phyloP scores from a whole-genome alignment of 2,113 vertebrate genomes.

The Macquaria australasica region DNA sequence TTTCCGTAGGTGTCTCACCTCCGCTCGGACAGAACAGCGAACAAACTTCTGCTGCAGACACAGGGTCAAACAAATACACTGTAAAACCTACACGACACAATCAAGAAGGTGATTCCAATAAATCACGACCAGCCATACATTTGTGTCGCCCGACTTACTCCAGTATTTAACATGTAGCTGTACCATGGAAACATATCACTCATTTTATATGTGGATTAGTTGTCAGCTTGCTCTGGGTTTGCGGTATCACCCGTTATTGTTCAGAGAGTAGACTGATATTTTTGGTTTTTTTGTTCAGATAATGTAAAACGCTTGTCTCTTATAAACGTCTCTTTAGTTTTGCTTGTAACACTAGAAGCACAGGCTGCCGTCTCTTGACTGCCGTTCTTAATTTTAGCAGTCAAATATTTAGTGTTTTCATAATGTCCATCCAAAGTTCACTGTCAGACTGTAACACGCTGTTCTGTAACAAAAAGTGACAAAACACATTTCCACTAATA shows the following conservation, averaged over 20 bases:
- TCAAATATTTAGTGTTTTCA: neutral
- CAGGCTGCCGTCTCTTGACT: neutral
- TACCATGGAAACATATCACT: neutral
- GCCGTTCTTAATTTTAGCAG: neutral
- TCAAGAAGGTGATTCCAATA: neutral
- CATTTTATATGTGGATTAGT: neutral
- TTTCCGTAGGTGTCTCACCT: conserved; percentile 93
- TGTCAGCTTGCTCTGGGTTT: neutral
- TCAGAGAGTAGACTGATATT: neutral
- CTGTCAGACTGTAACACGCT: neutral
- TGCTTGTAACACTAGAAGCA: neutral
- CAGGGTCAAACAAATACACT: conserved; percentile 4
- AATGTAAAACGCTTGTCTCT: neutral
- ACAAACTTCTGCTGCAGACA: conserved; percentile 93
- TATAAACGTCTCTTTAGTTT: conserved; percentile 25
- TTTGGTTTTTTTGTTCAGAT: neutral
- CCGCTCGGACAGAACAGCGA: conserved; percentile 93
- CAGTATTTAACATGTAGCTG: neutral
- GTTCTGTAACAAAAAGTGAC: neutral
- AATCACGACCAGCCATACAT: neutral
- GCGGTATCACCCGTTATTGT: neutral
- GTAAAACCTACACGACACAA: neutral
- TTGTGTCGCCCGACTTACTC: neutral
- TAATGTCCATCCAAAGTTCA: neutral
- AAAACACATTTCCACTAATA: conserved; percentile 9